Base-by-base conservation (phyloP, 2,113 vertebrate genomes). In the Hyperopisus bebe region DNA sequence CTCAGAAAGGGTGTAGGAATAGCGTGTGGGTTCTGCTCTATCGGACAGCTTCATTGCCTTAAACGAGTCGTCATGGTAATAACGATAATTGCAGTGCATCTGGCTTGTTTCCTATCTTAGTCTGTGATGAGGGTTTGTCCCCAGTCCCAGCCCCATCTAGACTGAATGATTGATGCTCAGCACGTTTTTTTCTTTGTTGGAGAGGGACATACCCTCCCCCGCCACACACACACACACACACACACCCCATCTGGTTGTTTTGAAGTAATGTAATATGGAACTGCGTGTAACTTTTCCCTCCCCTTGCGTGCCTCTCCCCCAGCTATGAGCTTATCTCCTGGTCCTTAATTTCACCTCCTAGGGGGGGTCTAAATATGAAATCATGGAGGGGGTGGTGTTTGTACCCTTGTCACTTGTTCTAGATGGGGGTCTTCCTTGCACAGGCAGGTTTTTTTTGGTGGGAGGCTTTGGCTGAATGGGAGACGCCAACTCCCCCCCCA, bases 31-130 rank as follows among this genome's bases (percentile, higher is more conserved):
- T n/a, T 13, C 9, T 84, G 31, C 47, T 89, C 42, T 35, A 89
- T 80, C 31, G 66, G 92, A 90, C 83, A 93, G 90, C 92, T 89
- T 44, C 50, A 47, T 24, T 74, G 17, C 31, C 42, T 87, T 24
- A 87, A 58, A 86, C 21, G 15, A 9, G 46, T 87, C 55, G 90
- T 89, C 90, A 58, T 87, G 89, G 89, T 80, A n/a, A 89, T 70
- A 27, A 77, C 86, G 55, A 88, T 70, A 39, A 86, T 51, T 66
- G 31, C 86, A 88, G 66, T 44, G 58, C 82, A 88, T 88, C 66
- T 55, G 83, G 44, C 35, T 46, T 87, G 27, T 90, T 80, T 58
- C 86, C 44, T 51, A 39, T 42, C n/a, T 51, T 85, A 13, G 51
- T 82, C 89, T 90, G 47, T 89, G 85, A 82, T 51, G 86, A 21